Base-by-base conservation (phyloP, 1,140 invertebrate species). In the Hyphantria cunea region DNA sequence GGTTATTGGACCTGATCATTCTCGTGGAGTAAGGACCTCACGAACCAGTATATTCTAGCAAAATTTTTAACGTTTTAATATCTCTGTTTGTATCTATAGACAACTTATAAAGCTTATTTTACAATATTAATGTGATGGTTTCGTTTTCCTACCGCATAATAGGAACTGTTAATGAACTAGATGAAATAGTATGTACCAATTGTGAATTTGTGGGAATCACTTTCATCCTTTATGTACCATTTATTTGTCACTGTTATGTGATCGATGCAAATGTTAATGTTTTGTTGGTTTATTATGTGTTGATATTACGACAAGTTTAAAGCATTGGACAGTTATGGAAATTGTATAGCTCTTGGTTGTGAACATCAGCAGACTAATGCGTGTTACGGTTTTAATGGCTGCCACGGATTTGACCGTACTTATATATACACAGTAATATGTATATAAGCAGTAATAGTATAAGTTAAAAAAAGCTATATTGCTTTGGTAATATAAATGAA, bases 101-200 rank as follows among this genome's bases (percentile, higher is more conserved):
- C 81, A 63, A 86, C 82, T 76, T 86, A 82, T 86, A 84, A 82
- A 89, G 86, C 85, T 90, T 90, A 88, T 87, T 88, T 90, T 90
- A 90, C 70, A 71, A 87, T 90, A 86, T 89, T 83, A 86, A 84
- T 86, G 81, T 90, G 82, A 90, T 89, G 87, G 83, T 90, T 89
- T 90, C 80, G 82, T 90, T 90, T 90, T 89, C 86, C 86, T 89
- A 90, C 84, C 75, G 80, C 84, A 78, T 86, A 84, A 87, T 76
- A 72, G 68, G 80, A 79, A 84, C 80, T 89, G 86, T 90, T 88
- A 83, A 90, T 82, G 83, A 78, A 79, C 69, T 82, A 87, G 79
- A 71, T 76, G 72, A 84, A 84, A 85, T 80, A 83, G 74, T 70
- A 72, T 76, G 75, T 25, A 25, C 17, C 17, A 25, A 5, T 25